Base-by-base conservation (phyloP, 2,888 invertebrate species). In the Emmelina monodactyla region DNA sequence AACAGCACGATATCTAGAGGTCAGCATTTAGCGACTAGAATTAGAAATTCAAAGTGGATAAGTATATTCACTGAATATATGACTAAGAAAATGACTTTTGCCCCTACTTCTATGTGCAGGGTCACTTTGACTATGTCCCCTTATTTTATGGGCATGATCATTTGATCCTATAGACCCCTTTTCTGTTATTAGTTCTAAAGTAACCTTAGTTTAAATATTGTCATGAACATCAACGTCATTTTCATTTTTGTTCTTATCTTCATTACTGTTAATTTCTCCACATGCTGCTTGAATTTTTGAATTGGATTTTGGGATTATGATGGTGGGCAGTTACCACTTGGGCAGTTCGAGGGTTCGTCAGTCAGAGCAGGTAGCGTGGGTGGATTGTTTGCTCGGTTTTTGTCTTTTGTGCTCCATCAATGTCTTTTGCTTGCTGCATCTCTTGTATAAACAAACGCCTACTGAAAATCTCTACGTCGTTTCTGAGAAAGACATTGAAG, bases 291-390 rank as follows among this genome's bases (percentile, higher is more conserved):
- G 69, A 50, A 62, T 62, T 62, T n/a, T 65, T 51, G 50, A 48
- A 57, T 67, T 53, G 69, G 65, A 67, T 62, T 53, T 55, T 56
- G 52, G 49, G 57, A 55, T 46, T 52, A 51, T 47, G 47, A 44
- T 49, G 57, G 54, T 54, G 52, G 64, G 68, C 80, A 81, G 81
- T 71, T 80, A 75, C 67, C 81, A 80, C 63, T 67, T 81, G 70
- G 78, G 78, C 44, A 61, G 60, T 47, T 54, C 61, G 60, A 78
- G 85, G 82, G 75, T 69, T 78, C 80, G 85, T 70, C 69, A 75
- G 84, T 86, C 88, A 78, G 87, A 87, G 83, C 88, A 89, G 89
- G 89, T 89, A 89, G 87, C 87, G 84, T 88, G 86, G 83, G 83
- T 85, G 67, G 87, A 87, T 80, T 80, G 86, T 73, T 79, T 86